Evolutionary conservation across 2,888 invertebrate genomes (phyloP), one percentile per base, ranked within the genome.

Genomic region (Disparrhopalites patrizii): DNA sequence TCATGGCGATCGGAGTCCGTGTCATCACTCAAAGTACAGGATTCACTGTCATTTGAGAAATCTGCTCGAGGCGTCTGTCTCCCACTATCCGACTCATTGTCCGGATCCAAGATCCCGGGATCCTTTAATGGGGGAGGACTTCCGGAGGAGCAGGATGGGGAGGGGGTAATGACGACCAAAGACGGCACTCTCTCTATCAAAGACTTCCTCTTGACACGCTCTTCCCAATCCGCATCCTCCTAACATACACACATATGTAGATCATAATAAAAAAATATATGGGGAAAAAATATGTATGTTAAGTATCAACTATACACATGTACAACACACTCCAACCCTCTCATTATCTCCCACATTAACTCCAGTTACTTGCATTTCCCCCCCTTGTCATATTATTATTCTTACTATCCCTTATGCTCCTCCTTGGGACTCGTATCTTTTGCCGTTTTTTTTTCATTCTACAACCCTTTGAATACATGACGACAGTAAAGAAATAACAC

Each of bases 151-250:
- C 71, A 72, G 27, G 69, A 71, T 8, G 75, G 73, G 2, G 75
- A 75, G 2, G 75, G 75, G 0, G 75, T 75, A n/a, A 75, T 73
- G 13, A 74, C 73, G 15, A 75, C 75, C 30, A 75, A 54, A 4
- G 73, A 74, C 8, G 75, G 73, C 33, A 75, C 73, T 25, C 70
- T 55, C 52, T 73, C 75, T 50, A 75, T 75, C 23, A 75, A 55
- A 1, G 73, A 74, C 62, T 75, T 75, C 50, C 72, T 64, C 47
- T 73, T 73, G 23, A 75, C 71, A 25, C 73, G 55, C 58, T 75
- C 75, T 28, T 73, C 71, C 71, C 70, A 71, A 25, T 68, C 71
- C 13, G 57, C 66, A 56, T 75, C 75, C 58, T 75, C 73, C 73
- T 75, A 43, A 30, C 62, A 52, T 3, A 47, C 15, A 8, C 20